These are phyloP conservation scores for Marcusenius ussheri DNA, from an alignment of 2,113 vertebrate species.

Conservation along the genomic window DNA sequence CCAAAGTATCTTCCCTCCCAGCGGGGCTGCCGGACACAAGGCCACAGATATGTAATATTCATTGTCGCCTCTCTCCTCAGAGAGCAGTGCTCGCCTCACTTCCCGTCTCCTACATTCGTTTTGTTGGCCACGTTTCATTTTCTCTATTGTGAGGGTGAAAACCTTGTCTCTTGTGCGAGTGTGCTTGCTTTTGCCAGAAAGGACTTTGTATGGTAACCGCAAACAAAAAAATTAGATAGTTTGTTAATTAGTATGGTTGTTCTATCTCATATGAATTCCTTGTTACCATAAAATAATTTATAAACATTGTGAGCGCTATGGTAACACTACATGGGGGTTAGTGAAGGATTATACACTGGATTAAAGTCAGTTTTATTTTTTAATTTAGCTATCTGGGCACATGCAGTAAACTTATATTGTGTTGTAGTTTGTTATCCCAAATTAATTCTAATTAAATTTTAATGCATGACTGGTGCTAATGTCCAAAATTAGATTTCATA, in stretches of 20 bases:
- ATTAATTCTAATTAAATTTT: not conserved
- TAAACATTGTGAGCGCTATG: not conserved
- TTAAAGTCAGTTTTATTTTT: not conserved
- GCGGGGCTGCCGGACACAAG: slow-evolving; percentile 25
- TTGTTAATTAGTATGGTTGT: not conserved
- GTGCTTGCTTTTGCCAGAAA: not conserved
- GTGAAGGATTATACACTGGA: not conserved
- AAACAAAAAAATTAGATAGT: not conserved
- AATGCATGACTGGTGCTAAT: not conserved
- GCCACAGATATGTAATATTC: slow-evolving; percentile 46
- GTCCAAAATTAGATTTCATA: not conserved
- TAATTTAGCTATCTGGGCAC: not conserved
- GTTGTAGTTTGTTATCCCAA: not conserved
- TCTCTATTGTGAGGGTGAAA: not conserved
- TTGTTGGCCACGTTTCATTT: not conserved
- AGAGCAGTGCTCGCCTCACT: slow-evolving; percentile 40
- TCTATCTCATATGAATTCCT: not conserved
- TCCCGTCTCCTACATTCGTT: slow-evolving; percentile 10
- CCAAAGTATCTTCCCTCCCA: not conserved
- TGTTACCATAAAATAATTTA: not conserved
- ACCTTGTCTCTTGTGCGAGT: not conserved
- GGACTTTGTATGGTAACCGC: not conserved
- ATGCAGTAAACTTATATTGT: not conserved
- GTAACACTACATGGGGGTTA: not conserved
- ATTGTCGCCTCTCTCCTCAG: slow-evolving; percentile 13